phyloP scores from a whole-genome alignment of 2,113 vertebrate genomes.

The Bungarus multicinctus region DNA sequence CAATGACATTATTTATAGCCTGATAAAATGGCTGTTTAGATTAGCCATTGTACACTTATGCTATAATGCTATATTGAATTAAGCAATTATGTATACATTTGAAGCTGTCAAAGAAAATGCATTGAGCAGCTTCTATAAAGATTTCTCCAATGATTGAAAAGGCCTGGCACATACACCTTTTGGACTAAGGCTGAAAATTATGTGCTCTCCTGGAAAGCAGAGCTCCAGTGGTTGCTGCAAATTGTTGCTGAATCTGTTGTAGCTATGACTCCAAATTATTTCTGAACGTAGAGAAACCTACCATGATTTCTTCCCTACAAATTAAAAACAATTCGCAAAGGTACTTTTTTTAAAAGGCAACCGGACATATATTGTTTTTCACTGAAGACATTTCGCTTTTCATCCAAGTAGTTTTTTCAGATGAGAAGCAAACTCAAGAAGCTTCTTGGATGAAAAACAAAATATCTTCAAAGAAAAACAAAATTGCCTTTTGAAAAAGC shows the following conservation, averaged over 20 bases:
- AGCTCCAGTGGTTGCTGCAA: background rate
- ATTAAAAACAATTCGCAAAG: background rate
- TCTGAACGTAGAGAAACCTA: background rate
- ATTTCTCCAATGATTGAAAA: background rate
- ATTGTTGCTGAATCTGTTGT: background rate
- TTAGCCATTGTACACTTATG: conserved; percentile 40
- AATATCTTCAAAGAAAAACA: background rate
- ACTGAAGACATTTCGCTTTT: background rate
- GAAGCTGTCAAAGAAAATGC: background rate
- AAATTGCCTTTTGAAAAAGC: background rate
- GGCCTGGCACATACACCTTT: background rate
- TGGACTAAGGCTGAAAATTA: background rate
- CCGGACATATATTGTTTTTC: background rate
- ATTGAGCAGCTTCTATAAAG: background rate
- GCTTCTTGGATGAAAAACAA: background rate
- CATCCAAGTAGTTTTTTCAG: background rate
- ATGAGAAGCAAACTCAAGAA: background rate
- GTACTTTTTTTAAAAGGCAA: background rate
- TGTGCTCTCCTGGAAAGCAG: background rate
- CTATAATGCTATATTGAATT: conserved; percentile 16
- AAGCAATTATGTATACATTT: background rate
- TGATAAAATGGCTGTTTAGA: conserved; percentile 24
- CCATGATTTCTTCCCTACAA: background rate
- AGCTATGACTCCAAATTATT: background rate
- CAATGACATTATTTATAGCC: conserved; percentile 40